Conservation (phyloP, 2,797 vertebrate species). For the Brachymystax lenok region DNA sequence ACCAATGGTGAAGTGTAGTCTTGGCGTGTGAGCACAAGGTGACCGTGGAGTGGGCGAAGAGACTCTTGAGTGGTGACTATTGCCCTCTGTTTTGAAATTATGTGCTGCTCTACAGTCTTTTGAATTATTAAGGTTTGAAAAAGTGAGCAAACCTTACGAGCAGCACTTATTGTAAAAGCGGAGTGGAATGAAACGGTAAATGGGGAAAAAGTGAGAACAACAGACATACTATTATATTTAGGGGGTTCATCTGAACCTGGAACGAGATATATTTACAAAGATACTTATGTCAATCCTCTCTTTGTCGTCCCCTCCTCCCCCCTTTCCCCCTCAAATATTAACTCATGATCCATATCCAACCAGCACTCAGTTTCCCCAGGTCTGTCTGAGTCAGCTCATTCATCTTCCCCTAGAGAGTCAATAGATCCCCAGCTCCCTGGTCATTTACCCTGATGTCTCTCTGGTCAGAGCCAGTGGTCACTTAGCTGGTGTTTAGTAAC, state of each 20-base stretch:
- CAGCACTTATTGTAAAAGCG: not conserved
- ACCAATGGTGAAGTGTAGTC: conserved; percentile 22
- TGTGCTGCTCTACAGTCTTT: not conserved
- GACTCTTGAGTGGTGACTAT: conserved; percentile 10
- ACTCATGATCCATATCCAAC: not conserved
- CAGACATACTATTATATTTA: not conserved
- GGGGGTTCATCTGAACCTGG: no score
- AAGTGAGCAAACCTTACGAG: not conserved
- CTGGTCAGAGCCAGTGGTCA: conserved; percentile 50
- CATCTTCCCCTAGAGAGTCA: not conserved
- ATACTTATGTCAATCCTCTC: not conserved
- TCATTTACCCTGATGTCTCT: conserved; percentile 47
- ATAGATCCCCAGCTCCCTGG: conserved; percentile 30
- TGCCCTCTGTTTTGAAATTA: not conserved
- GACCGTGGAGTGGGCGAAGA: not conserved
- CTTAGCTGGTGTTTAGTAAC: conserved; percentile 51
- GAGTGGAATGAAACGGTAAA: not conserved
- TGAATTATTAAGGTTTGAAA: not conserved
- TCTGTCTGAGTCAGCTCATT: not conserved
- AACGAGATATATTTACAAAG: not conserved
- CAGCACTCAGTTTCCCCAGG: not conserved
- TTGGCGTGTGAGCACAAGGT: conserved; percentile 28
- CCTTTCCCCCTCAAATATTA: not conserved
- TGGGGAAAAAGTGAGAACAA: not conserved
- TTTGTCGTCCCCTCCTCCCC: not conserved